Percentiles rank a stretch among this genome's conserved stretches.
Conservation (phyloP, 2,113 vertebrate species). For the Xenus cinereus region DNA sequence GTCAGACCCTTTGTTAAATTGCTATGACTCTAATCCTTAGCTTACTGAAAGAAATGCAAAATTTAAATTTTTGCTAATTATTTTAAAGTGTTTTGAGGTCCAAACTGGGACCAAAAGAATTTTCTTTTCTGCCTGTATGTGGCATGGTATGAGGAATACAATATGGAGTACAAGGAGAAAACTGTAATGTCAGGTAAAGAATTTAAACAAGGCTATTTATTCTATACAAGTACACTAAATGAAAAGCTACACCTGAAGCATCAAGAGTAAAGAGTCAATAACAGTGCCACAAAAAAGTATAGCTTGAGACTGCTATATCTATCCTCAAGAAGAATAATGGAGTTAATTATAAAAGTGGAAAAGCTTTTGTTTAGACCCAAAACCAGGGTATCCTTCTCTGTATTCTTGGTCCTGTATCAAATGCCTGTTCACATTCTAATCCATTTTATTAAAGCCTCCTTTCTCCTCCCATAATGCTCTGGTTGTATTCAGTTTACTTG, state of each 20-base stretch:
- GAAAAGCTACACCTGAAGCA: background rate
- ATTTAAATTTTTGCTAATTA: background rate
- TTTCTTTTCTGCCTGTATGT: background rate
- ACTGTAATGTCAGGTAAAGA: background rate
- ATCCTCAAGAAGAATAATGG: background rate
- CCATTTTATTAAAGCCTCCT: background rate
- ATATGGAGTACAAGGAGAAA: background rate
- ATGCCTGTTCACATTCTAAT: background rate
- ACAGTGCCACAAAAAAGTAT: background rate
- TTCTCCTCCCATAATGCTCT: background rate
- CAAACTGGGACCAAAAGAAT: background rate
- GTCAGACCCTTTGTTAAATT: background rate
- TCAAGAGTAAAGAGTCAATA: background rate
- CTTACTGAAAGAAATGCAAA: background rate
- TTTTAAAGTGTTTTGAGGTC: background rate
- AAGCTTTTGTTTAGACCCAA: background rate
- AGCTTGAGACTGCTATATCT: background rate
- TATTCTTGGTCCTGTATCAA: background rate
- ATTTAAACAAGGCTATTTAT: background rate
- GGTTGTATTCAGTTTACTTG: background rate
- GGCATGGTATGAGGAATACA: background rate
- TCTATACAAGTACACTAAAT: background rate
- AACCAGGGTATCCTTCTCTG: background rate
- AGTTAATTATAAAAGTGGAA: background rate
- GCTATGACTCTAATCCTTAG: background rate